A percentile compares a stretch with the other conserved stretches of the same genome.
Evolutionary conservation across 2,888 invertebrate genomes (phyloP).

Genomic region (Ophion costatus): DNA sequence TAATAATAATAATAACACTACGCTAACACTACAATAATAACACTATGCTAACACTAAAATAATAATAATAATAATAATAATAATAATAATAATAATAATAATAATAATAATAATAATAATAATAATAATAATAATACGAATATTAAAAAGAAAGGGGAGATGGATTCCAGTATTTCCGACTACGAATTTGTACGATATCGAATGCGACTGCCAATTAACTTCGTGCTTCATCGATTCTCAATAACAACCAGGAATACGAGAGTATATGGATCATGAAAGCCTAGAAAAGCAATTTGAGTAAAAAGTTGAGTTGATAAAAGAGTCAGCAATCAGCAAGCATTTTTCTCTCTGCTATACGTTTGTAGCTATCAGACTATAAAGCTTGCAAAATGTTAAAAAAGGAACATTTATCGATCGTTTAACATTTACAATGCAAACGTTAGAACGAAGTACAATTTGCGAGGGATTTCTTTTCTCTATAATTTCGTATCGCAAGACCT

Average conservation of each 20-base stretch:
- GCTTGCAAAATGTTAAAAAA: constrained; percentile 22
- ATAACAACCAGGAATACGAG: constrained; percentile 22
- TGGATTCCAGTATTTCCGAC: constrained; percentile 34
- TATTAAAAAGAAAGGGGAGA: background rate
- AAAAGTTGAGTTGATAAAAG: constrained; percentile 1
- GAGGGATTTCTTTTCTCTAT: no score
- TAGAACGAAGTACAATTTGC: no score
- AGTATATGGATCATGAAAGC: background rate
- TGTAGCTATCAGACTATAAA: constrained; percentile 6
- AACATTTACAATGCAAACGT: no score
- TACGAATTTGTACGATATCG: constrained; percentile 20
- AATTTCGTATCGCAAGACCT: no score
- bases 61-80: no score
- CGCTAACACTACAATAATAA: no score
- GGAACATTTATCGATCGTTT: no score
- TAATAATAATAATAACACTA: no score
- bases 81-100: no score
- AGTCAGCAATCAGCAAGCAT: background rate
- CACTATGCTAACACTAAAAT: no score
- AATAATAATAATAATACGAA: no score
- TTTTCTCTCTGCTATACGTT: constrained; percentile 64
- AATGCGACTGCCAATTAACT: constrained; percentile 40
- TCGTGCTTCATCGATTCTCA: constrained; percentile 49
- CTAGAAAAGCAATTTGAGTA: background rate
- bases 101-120: no score